Conservation (phyloP, 2,113 vertebrate species). For the Syrrhaptes paradoxus region DNA sequence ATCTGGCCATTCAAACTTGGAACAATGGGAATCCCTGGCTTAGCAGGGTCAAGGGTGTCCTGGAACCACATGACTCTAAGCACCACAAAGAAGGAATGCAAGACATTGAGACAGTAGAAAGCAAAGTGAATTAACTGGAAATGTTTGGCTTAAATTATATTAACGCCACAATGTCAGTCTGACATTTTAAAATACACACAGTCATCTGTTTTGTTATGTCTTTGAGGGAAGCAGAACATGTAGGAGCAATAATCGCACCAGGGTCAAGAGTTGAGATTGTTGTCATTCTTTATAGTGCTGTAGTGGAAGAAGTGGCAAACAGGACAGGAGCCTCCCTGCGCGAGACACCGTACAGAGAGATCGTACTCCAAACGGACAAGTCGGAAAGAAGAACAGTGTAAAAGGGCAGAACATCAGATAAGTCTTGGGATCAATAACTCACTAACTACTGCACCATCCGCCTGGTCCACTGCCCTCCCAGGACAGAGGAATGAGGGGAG, state of each 20-base stretch:
- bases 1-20: neutral
- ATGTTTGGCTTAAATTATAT: constrained; percentile 8
- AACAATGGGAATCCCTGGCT: neutral
- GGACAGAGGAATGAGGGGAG: neutral
- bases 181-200: neutral
- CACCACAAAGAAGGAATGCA: neutral
- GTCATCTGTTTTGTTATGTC: constrained; percentile 4
- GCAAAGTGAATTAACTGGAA: constrained; percentile 12
- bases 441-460: neutral
- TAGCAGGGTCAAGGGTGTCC: neutral
- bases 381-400: neutral
- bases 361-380: neutral
- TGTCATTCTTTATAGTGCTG: neutral
- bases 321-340: neutral
- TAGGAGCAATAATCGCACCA: neutral
- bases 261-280: constrained; percentile 30
- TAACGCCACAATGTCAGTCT: neutral
- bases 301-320: neutral
- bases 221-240: constrained; percentile 12
- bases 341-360: fast-evolving
- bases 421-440: neutral
- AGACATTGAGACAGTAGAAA: neutral
- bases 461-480: neutral
- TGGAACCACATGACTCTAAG: neutral
- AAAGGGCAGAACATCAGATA: neutral